These are phyloP conservation scores for Phymatocera aterrima DNA, from an alignment of 2,888 invertebrate species.

Conservation along the genomic window DNA sequence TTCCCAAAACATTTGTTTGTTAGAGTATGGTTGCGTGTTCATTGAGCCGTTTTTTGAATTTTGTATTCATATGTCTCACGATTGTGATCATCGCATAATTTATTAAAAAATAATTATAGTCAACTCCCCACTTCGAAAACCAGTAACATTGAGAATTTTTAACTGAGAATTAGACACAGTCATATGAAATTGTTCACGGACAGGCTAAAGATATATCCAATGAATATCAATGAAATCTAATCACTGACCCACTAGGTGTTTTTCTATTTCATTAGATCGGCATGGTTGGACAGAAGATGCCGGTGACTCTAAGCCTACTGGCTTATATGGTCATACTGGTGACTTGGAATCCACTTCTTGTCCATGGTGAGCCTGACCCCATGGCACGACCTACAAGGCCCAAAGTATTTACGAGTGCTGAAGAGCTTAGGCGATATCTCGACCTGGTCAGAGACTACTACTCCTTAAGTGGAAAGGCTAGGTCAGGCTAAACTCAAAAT, in stretches of 20 bases:
- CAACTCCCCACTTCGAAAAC: too few relatives aligned
- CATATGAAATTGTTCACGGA: neutral
- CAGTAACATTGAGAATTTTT: too few relatives aligned
- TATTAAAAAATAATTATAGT: too few relatives aligned
- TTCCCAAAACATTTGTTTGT: neutral
- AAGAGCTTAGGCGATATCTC: constrained; percentile 75
- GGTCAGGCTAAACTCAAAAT: constrained; percentile 65
- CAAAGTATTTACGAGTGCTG: constrained; percentile 73
- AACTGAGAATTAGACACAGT: too few relatives aligned
- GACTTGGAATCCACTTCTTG: constrained; percentile 23
- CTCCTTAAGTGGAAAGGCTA: constrained; percentile 75
- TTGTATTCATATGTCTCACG: neutral
- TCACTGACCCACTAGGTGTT: neutral
- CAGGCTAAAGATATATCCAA: neutral
- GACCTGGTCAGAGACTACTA: constrained; percentile 77
- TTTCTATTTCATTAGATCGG: neutral
- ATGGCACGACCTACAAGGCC: constrained; percentile 70
- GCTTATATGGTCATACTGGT: constrained; percentile 25
- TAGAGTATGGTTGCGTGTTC: neutral
- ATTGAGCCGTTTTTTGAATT: neutral
- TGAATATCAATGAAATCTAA: neutral
- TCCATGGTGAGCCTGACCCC: constrained; percentile 57
- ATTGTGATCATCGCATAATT: neutral
- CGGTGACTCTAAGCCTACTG: constrained; percentile 14
- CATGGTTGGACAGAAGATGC: constrained; percentile 42